Evolutionary conservation across 2,797 vertebrate species (phyloP), one percentile per base, ranked within the genome.

Genomic region (Poecilia picta): DNA sequence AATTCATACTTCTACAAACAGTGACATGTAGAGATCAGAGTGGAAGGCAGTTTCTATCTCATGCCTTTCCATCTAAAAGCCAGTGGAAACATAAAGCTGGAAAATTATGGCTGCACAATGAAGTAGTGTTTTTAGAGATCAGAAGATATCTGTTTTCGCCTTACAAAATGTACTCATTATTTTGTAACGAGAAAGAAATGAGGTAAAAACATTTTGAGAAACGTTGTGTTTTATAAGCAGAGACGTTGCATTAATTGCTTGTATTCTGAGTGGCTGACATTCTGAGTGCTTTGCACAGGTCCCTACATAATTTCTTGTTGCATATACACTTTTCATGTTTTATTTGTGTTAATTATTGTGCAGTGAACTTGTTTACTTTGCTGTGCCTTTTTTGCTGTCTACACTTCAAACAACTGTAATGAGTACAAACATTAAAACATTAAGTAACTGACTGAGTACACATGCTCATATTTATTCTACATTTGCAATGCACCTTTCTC

Each of bases 341-440:
- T 71, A 25, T 66, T 74, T 41, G 81, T 79, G 28, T 72, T 13
- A 12, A 66, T 46, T 73, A 53, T 75, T 75, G 23, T 12, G 13
- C 11, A 5, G 20, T 59, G 68, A 55, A 8, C 47, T n/a, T 51
- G 16, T 41, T 25, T 23, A 68, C 64, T 36, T 8, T 53, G 66
- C 78, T 72, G 20, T 13, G 66, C 3, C 4, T n/a, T 83, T 80
- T 78, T 0, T 79, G 84, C 83, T 80, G 51, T 25, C 53, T 75
- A 59, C 39, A 86, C 10, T 73, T 28, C 6, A 62, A 31, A 76
- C 31, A 79, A 74, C 46, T 75, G 57, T 16, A 64, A n/a, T 36
- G 15, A 81, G 73, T 33, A 11, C 16, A 45, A 31, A 2, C 53
- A 45, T 73, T 8, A 57, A 80, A 82, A 31, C 10, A 47, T 18